Conservation (phyloP, 2,888 invertebrate species). For the Drosophila imparisetae region DNA sequence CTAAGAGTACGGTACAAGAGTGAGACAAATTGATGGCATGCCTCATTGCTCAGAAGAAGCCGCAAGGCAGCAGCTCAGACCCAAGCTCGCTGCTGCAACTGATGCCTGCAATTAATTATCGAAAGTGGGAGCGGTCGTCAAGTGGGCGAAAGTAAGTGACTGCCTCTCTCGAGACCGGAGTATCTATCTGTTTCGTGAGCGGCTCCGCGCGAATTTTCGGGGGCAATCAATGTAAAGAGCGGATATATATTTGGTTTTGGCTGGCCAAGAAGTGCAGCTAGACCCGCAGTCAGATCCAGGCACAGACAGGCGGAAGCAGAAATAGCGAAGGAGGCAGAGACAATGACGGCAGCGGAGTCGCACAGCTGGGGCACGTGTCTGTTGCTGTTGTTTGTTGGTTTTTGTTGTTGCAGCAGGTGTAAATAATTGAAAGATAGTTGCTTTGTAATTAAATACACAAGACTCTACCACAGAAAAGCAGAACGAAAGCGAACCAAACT, state of each 20-base stretch:
- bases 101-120: conserved; percentile 85
- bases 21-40: conserved; percentile 82
- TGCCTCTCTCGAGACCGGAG: conserved; percentile 31
- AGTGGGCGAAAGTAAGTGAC: conserved; percentile 72
- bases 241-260: conserved; percentile 81
- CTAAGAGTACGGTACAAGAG: conserved; percentile 60
- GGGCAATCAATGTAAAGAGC: conserved; percentile 81
- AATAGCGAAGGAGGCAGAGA: conserved; percentile 7
- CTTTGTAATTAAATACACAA: conserved; percentile 77
- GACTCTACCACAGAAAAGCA: conserved; percentile 33
- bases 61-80: conserved; percentile 11
- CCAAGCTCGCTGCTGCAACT: conserved; percentile 71
- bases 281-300: conserved; percentile 27
- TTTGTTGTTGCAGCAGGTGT: conserved; percentile 71
- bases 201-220: conserved; percentile 52
- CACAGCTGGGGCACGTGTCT: conserved; percentile 46
- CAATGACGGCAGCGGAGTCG: conserved; percentile 7
- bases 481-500: conserved; percentile 19
- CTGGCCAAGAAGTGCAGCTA: conserved; percentile 67
- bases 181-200: conserved; percentile 45
- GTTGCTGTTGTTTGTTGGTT: conserved; percentile 28
- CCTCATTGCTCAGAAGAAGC: conserved; percentile 57
- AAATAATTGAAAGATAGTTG: conserved; percentile 82
- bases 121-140: conserved; percentile 82
- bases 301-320: conserved; percentile 1